Evolutionary conservation across 2,888 invertebrate species (phyloP), one percentile per base, ranked within the genome.

Genomic region (Galeopsomyia nigrocyanea): DNA sequence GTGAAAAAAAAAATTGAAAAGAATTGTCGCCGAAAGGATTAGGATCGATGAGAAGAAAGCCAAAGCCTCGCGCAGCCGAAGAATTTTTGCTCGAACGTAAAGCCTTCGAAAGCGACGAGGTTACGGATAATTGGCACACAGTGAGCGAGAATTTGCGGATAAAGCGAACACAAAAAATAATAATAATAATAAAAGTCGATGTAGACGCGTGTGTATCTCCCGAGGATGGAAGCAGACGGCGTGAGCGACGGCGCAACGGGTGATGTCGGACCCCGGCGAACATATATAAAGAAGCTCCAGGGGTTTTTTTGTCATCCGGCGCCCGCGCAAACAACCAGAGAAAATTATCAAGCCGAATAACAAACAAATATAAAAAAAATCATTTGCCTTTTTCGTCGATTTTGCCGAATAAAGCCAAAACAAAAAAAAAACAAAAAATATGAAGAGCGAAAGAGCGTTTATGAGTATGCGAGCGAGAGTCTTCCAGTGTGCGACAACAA

Each of bases 261-360:
- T 39, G 39, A 39, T 7, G 53, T 17, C 53, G 21, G 68, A 72
- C 56, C 26, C 47, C 64, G 75, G 75, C 75, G 69, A 72, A 75
- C 73, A 75, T 75, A 75, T 75, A 75, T 75, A 75, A 75, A 75
- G 72, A 75, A 73, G 22, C 68, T 72, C 69, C 19, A 60, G 51
- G 39, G 39, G 39, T 39, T 39, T 39, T 39, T 10, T 39, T 39
- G 26, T 26, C 17, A 21, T 17, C 17, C 7, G 17, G 10, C 17
- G 21, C 21, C 53, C 53, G 17, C 53, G 53, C 21, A 53, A 53
- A 10, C 21, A 19, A 17, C 17, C 53, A 53, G 0, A 21, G 17
- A 17, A 53, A 21, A 19, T 53, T 53, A 19, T 14, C 10, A 19
- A 17, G 17, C 17, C 10, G 53, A 21, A 53, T 53, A 19, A 53